phyloP scores from a whole-genome alignment of 35 echinoderm and acorn worm species.

The Strongylocentrotus purpuratus region DNA sequence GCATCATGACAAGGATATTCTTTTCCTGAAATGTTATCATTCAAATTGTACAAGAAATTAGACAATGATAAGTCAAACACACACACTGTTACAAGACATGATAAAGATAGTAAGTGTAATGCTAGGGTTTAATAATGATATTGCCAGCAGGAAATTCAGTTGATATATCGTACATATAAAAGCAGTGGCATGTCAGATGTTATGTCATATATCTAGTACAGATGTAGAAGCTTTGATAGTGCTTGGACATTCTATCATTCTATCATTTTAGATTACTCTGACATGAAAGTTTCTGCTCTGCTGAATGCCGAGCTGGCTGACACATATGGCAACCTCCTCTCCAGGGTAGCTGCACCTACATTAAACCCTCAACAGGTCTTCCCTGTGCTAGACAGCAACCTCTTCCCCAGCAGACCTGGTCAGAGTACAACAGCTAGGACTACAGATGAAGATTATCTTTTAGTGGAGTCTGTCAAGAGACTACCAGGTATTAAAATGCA shows the following conservation, averaged over 20 bases:
- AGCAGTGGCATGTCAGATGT: neutral
- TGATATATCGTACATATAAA: neutral
- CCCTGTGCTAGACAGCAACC: constrained; percentile 65
- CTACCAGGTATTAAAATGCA: constrained; percentile 85
- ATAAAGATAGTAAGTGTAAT: no score
- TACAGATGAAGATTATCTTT: constrained; percentile 66
- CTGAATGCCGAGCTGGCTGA: constrained; percentile 91
- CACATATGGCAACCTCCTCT: constrained; percentile 91
- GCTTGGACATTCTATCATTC: neutral
- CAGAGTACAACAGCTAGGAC: constrained; percentile 27
- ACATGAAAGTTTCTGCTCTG: constrained; percentile 66
- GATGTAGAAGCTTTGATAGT: no score
- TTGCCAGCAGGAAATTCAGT: neutral
- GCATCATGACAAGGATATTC: no score
- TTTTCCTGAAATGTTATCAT: no score
- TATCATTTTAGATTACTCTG: constrained; percentile 65
- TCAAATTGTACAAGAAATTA: no score
- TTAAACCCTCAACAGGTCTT: constrained; percentile 83
- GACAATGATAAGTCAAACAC: no score
- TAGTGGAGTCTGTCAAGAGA: constrained; percentile 58
- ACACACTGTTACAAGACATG: no score
- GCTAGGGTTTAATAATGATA: no score
- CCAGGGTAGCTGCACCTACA: constrained; percentile 75
- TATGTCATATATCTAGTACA: no score
- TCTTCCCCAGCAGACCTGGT: constrained; percentile 62